Conservation (phyloP, 2,797 vertebrate genomes). For the Urophycis tenuis region DNA sequence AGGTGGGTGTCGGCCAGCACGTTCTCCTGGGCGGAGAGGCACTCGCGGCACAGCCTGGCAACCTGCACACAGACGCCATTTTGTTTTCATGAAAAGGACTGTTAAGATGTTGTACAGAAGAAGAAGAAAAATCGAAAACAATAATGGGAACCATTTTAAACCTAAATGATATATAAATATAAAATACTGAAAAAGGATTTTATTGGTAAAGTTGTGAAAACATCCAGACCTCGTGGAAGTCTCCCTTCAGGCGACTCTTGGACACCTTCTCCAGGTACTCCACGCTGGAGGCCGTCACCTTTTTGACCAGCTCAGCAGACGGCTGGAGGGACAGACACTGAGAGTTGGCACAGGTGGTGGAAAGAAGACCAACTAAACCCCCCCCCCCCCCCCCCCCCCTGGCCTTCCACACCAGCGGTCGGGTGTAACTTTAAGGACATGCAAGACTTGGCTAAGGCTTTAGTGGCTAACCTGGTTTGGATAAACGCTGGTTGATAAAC, state of each 20-base stretch:
- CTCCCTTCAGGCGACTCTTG: constrained; percentile 68
- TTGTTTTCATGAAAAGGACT: background rate
- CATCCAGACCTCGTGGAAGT: constrained; percentile 74
- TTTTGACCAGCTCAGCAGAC: constrained; percentile 76
- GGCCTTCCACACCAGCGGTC: too few relatives aligned
- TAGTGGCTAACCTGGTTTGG: too few relatives aligned
- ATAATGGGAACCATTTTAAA: background rate
- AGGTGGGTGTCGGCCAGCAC: constrained; percentile 84
- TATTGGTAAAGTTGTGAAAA: background rate
- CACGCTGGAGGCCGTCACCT: constrained; percentile 74
- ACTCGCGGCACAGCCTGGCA: constrained; percentile 76
- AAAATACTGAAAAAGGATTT: background rate
- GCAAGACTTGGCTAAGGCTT: too few relatives aligned
- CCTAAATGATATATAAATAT: background rate
- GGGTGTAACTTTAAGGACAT: too few relatives aligned
- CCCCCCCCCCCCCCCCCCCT: too few relatives aligned
- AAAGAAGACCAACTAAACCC: too few relatives aligned
- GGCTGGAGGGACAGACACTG: constrained; percentile 61
- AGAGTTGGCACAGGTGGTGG: constrained; percentile 10
- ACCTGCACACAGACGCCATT: constrained; percentile 67
- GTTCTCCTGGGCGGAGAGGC: constrained; percentile 78
- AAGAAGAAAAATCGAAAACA: background rate
- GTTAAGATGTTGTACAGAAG: background rate
- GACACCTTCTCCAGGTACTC: constrained; percentile 80
- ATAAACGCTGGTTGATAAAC: too few relatives aligned